Evolutionary conservation across 1,140 invertebrate species (phyloP).

Genomic region (Ditylenchus dipsaci): DNA sequence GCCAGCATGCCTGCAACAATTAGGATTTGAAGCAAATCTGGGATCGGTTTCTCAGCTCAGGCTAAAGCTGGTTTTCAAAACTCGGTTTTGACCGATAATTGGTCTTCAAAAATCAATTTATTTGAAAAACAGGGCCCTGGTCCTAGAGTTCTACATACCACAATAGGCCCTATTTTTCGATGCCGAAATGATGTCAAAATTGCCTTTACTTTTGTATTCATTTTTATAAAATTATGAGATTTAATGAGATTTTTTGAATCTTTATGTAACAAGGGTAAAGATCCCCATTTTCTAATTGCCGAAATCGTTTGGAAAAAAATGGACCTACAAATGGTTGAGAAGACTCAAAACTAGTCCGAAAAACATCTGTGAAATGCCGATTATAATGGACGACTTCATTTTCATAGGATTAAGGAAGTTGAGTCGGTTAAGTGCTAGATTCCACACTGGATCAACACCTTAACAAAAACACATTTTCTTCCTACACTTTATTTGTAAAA

Average conservation of each 20-base stretch:
- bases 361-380: constrained; percentile 90
- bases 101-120: too few species aligned
- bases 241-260: too few species aligned
- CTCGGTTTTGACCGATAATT: too few species aligned
- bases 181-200: too few species aligned
- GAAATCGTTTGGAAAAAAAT: too few species aligned
- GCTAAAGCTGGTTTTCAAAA: too few species aligned
- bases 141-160: too few species aligned
- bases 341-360: constrained; percentile 85
- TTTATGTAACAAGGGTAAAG: too few species aligned
- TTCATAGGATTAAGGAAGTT: constrained; percentile 93
- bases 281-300: too few species aligned
- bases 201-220: background rate
- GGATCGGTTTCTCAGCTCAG: background rate
- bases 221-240: too few species aligned
- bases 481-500: background rate
- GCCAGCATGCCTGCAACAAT: constrained; percentile 3
- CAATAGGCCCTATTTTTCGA: too few species aligned
- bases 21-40: background rate
- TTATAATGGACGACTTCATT: constrained; percentile 95
- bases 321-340: constrained; percentile 72
- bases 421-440: constrained; percentile 75
- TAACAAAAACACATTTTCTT: background rate
- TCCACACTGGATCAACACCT: constrained; percentile 58
- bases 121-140: too few species aligned